These are phyloP conservation scores for Lepetodrilus schrolli DNA, from an alignment of 2,888 invertebrate species.

Conservation along the genomic window DNA sequence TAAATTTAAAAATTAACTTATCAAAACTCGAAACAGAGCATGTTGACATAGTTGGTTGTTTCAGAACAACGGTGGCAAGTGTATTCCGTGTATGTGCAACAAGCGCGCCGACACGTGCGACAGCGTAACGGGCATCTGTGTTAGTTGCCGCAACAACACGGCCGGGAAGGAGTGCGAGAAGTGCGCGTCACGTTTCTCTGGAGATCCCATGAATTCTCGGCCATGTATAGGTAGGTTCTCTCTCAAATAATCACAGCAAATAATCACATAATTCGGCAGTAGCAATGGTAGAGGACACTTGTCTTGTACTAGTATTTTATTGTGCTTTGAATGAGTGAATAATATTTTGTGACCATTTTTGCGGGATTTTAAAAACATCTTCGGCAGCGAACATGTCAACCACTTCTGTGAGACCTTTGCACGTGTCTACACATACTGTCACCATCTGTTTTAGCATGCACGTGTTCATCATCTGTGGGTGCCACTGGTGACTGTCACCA, in stretches of 20 bases:
- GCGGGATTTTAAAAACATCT: conserved; percentile 31
- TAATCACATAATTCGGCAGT: too few species aligned
- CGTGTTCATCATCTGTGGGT: conserved; percentile 41
- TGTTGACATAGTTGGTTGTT: too few species aligned
- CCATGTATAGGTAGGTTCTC: too few species aligned
- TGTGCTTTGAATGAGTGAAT: too few species aligned
- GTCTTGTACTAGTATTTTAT: too few species aligned
- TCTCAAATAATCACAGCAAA: too few species aligned
- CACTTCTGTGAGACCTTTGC: neutral
- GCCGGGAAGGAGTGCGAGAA: conserved; percentile 82
- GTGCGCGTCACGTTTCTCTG: conserved; percentile 93
- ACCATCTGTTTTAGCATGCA: conserved; percentile 34
- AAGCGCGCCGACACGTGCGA: conserved; percentile 79
- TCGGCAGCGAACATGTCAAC: conserved; percentile 40
- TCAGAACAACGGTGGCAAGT: conserved; percentile 79
- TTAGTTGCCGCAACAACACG: conserved; percentile 93
- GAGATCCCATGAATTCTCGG: too few species aligned
- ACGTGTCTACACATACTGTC: neutral
- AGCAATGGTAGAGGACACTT: too few species aligned
- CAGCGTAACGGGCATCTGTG: conserved; percentile 79
- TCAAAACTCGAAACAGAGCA: too few species aligned
- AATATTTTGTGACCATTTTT: too few species aligned
- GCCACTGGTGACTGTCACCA: conserved; percentile 54
- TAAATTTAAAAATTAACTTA: too few species aligned
- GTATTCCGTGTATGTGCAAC: conserved; percentile 96